Base-by-base conservation (phyloP, 2,888 invertebrate species). In the Rhaphigaster nebulosa region DNA sequence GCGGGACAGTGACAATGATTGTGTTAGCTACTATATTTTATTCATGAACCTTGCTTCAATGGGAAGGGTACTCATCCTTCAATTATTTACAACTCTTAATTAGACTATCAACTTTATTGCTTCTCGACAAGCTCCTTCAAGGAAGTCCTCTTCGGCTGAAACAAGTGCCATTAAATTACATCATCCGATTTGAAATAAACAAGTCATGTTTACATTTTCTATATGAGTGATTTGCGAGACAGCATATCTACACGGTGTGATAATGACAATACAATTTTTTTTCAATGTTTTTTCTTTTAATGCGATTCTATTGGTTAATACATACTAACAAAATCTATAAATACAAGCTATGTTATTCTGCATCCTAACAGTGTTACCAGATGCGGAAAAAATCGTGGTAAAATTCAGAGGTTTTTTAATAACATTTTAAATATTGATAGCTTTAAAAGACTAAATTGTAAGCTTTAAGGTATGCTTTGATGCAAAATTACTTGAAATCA, bases 41-140 rank as follows among this genome's bases (percentile, higher is more conserved):
- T 84, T 84, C 84, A 84, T 84, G 84, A 84, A 13, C 0, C n/a
- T n/a, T 45, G 84, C n/a, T 84, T 84, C n/a, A 84, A 84, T 84
- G 84, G 84, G n/a, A 13, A 50, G 84, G 13, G 5, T 84, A 84
- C 45, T 41, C 84, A 45, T 50, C 84, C 84, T 84, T 84, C n/a
- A 84, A 84, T 84, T 84, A 84, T 84, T 84, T 84, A 84, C 45
- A 50, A 50, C 84, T 41, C 45, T 15, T 84, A 84, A 84, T 84
- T 84, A 84, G 84, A n/a, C 45, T 84, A 84, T 84, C 84, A n/a
- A 50, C 84, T 84, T 84, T 84, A 84, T 84, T 45, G 84, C 84
- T 50, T 23, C 23, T 80, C 26, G 29, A 26, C 80, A 26, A 41
- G 41, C 2, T 41, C 18, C 41, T 26, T 41, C 80, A 41, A 80